phyloP scores from a whole-genome alignment of 2,113 vertebrate genomes.

The Circaetus cinerascens region DNA sequence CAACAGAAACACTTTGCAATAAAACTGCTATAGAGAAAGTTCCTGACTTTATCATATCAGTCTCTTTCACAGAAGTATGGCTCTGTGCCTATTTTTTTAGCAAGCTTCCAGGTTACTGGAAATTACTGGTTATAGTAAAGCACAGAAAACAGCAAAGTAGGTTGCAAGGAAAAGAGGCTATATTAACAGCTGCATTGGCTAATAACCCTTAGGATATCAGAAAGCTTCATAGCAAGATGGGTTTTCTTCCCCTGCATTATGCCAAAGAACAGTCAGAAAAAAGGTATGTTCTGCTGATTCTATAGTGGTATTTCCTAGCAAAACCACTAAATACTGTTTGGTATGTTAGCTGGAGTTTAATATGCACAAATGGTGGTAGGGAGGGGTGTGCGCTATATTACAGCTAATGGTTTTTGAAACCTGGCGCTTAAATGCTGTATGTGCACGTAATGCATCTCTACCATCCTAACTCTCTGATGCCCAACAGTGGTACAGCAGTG shows the following conservation, averaged over 20 bases:
- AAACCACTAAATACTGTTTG: slow-evolving; percentile 12
- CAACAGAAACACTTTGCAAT: not conserved
- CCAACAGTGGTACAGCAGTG: not conserved
- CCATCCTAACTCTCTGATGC: too few species aligned
- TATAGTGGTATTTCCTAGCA: not conserved
- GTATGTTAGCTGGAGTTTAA: not conserved
- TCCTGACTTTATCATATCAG: not conserved
- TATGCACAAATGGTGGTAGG: not conserved
- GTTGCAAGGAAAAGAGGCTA: not conserved
- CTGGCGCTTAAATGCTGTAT: not conserved
- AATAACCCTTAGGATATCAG: not conserved
- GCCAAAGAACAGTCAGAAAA: not conserved
- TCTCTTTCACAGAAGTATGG: not conserved
- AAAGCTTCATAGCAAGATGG: not conserved
- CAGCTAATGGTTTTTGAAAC: not conserved
- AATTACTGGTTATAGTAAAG: not conserved
- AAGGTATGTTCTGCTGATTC: not conserved
- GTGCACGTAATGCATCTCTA: not conserved
- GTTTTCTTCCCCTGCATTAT: not conserved
- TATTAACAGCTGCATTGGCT: not conserved
- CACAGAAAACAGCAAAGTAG: not conserved
- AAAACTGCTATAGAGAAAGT: not conserved
- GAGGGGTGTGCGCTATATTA: not conserved
- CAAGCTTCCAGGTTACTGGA: not conserved
- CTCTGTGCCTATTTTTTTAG: not conserved